Evolutionary conservation across 1,140 invertebrate species (phyloP), one percentile per base, ranked within the genome.

Genomic region (Drosophila mojavensis): DNA sequence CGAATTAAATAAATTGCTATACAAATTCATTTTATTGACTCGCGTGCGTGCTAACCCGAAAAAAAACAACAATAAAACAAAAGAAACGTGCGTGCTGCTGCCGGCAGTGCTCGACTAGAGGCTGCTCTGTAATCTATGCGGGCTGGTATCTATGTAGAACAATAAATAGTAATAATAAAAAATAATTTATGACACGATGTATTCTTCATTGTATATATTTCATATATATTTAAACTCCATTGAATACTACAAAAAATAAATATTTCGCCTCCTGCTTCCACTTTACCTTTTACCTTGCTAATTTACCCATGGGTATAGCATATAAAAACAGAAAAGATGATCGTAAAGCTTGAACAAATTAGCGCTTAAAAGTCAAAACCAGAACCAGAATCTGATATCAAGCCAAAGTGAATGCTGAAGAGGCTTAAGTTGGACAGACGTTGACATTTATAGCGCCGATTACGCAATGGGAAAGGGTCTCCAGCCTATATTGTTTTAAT

Each of bases 1-100:
- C 50, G 30, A 81, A 81, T 84, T 81, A 85, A 81, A 85, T 68
- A 81, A 84, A 81, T 82, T 79, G 75, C 75, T 72, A 62, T 58
- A 75, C 75, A 76, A 79, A 83, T 79, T 71, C 30, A n/a, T 81
- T 80, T 81, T 70, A 82, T 79, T 79, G 80, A 79, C 74, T 76
- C 13, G 59, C 65, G 81, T 81, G 75, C 78, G 81, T 84, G 81
- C 67, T 65, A 69, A 73, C 39, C 56, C 3, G 15, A 54, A n/a
- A 33, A 62, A 24, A 24, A 17, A 17, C 17, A 0, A 58, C 53
- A 72, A 5, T 30, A 58, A 62, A 69, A 63, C 60, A 43, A 33
- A 48, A 47, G 26, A 43, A 13, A 6, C 41, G 4, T 15, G 41
- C 1, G 39, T 13, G 41, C 41, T 13, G 10, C 11, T 13, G 41